Evolutionary conservation across 2,888 invertebrate species (phyloP).

Genomic region (Melieria omissa): DNA sequence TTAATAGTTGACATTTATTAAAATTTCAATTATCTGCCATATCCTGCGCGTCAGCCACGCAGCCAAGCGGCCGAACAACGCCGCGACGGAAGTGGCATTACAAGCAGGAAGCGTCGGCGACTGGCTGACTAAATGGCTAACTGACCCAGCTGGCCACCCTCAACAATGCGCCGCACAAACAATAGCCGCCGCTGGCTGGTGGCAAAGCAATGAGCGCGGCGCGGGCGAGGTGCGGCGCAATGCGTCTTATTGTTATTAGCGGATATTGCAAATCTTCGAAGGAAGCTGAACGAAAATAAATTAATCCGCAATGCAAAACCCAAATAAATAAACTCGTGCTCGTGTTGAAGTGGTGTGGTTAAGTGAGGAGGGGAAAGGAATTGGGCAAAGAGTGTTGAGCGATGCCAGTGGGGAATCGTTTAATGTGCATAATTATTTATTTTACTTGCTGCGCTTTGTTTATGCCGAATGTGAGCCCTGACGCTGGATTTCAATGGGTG

Average conservation of each 20-base stretch:
- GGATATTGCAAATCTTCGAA: conserved; percentile 41
- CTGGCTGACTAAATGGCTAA: not conserved
- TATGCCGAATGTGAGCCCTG: not conserved
- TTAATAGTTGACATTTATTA: conserved; percentile 49
- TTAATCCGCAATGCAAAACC: conserved; percentile 30
- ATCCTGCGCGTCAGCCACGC: conserved; percentile 30
- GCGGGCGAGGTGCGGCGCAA: not conserved
- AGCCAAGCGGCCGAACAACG: too few relatives aligned
- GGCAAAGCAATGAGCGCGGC: not conserved
- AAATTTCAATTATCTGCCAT: conserved; percentile 48
- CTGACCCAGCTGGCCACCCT: too few relatives aligned
- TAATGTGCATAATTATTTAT: conserved; percentile 31
- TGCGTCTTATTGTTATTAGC: conserved; percentile 29
- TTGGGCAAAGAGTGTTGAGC: not conserved
- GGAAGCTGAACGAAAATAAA: conserved; percentile 40
- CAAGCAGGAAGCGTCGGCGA: not conserved
- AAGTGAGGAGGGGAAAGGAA: not conserved
- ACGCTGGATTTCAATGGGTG: not conserved
- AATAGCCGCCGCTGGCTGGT: not conserved
- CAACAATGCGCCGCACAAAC: too few relatives aligned
- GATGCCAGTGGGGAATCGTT: conserved; percentile 8
- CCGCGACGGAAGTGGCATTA: not conserved
- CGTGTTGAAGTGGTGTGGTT: conserved; percentile 8
- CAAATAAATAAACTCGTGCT: conserved; percentile 17
- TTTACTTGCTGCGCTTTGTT: conserved; percentile 27